Evolutionary conservation across 2,113 vertebrate genomes (phyloP).

Genomic region (Amazona guildingii): DNA sequence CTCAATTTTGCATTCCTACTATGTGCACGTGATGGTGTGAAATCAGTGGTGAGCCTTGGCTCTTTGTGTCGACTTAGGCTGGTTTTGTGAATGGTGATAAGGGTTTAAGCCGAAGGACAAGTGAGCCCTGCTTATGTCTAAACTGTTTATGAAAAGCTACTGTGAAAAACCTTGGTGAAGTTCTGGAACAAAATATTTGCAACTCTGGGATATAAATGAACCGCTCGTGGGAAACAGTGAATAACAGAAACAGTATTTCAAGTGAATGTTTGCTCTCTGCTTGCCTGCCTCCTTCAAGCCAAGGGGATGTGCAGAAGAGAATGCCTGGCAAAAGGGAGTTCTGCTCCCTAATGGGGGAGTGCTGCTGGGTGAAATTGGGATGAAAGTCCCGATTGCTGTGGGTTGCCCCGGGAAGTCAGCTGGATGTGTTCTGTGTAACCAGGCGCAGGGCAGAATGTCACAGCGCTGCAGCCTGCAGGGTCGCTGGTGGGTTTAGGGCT

Average conservation of each 20-base stretch:
- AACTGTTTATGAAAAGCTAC: background rate
- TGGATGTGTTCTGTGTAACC: fast-evolving
- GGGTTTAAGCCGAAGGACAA: background rate
- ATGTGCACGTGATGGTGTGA: fast-evolving
- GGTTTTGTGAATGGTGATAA: background rate
- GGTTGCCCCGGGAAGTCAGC: background rate
- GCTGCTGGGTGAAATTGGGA: fast-evolving
- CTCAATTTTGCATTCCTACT: background rate
- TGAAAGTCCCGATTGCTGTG: background rate
- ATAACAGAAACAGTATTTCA: background rate
- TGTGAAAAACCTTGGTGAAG: background rate
- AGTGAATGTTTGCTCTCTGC: background rate
- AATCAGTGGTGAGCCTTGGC: background rate
- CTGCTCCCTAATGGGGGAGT: background rate
- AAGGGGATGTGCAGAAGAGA: fast-evolving
- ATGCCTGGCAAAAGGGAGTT: fast-evolving
- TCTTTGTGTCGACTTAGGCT: background rate
- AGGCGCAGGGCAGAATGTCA: background rate
- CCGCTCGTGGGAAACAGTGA: fast-evolving
- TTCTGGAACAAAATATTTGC: background rate
- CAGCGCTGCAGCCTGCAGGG: fast-evolving
- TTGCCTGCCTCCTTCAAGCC: background rate
- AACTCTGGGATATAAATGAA: background rate
- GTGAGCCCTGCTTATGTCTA: background rate
- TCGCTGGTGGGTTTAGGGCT: background rate